Evolutionary conservation across 2,113 vertebrate genomes (phyloP).

Genomic region (Lichenostomus cassidix): DNA sequence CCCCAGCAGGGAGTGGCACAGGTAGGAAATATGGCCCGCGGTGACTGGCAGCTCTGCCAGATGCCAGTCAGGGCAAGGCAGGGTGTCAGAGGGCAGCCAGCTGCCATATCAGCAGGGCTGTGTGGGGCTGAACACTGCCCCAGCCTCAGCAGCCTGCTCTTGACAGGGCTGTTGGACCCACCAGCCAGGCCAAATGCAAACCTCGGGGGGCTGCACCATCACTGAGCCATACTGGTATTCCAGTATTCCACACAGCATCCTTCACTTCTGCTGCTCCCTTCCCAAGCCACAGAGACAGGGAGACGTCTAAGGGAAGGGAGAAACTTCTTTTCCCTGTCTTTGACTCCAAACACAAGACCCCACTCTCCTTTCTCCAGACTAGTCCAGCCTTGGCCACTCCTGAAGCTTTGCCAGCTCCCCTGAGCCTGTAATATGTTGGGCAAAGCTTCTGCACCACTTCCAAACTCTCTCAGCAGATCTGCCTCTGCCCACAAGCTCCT

Average conservation of each 20-base stretch:
- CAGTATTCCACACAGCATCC: not conserved
- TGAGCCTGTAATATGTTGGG: fast-evolving
- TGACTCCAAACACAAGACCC: not conserved
- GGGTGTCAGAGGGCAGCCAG: not conserved
- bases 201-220: not conserved
- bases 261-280: not conserved
- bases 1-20: not conserved
- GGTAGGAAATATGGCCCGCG: not conserved
- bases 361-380: not conserved
- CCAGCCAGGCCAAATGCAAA: not conserved
- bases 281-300: not conserved
- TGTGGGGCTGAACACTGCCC: fast-evolving
- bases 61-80: not conserved
- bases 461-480: not conserved
- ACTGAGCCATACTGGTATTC: fast-evolving
- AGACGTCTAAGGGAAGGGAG: not conserved
- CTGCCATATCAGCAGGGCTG: not conserved
- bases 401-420: not conserved
- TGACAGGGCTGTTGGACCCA: not conserved
- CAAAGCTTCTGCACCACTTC: not conserved
- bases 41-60: not conserved
- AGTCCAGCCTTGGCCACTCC: not conserved
- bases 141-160: not conserved
- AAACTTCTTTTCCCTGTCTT: not conserved
- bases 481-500: not conserved